Conservation (phyloP, 2,113 vertebrate species). For the Sialia sialis region DNA sequence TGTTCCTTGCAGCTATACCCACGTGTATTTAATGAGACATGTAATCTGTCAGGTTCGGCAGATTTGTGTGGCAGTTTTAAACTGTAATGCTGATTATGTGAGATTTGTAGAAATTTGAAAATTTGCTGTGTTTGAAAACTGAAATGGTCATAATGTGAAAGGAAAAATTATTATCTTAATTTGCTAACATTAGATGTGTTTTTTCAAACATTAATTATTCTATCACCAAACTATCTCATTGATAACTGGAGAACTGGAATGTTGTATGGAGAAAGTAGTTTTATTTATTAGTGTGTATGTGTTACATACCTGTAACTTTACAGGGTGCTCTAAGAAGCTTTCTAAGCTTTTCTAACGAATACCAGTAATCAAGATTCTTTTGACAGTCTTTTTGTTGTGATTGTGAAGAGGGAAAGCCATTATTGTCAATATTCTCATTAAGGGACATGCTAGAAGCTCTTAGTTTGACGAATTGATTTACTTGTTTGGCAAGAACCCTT, state of each 20-base stretch:
- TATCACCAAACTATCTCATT: background rate
- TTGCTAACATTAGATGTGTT: background rate
- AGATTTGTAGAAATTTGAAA: slow-evolving; percentile 29
- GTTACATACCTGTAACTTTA: background rate
- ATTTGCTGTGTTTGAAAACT: slow-evolving; percentile 29
- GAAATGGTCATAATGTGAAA: background rate
- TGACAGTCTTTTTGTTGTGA: background rate
- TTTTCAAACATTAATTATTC: slow-evolving; percentile 19
- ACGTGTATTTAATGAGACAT: background rate
- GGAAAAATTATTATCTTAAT: background rate
- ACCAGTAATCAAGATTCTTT: background rate
- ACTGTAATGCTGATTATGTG: slow-evolving; percentile 7
- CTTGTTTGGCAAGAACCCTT: background rate
- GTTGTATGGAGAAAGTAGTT: background rate
- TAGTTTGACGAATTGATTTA: background rate
- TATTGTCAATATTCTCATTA: background rate
- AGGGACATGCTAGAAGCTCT: background rate
- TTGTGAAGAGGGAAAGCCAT: background rate
- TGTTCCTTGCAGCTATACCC: slow-evolving; percentile 3
- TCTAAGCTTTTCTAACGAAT: background rate
- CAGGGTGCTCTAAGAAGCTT: background rate
- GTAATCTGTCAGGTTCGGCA: slow-evolving; percentile 12
- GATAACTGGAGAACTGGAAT: slow-evolving; percentile 8
- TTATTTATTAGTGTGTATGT: background rate
- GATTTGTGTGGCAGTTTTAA: slow-evolving; percentile 21